These are phyloP conservation scores for Distichodus sexfasciatus DNA, from an alignment of 2,797 vertebrate genomes.

Conservation along the genomic window DNA sequence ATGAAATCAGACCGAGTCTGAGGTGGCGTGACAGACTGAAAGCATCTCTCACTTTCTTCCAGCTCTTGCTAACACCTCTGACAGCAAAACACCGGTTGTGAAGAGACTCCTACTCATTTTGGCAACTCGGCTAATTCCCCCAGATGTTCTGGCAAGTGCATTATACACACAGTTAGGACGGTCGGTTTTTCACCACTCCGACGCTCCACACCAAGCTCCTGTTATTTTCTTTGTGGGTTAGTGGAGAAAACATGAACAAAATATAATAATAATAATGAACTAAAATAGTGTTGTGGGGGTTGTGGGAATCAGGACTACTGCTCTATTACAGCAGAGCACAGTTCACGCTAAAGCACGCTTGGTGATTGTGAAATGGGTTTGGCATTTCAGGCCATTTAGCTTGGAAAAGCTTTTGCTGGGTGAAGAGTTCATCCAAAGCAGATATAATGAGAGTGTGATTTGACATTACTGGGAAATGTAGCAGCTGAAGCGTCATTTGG, in stretches of 20 bases:
- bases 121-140: constrained; percentile 16
- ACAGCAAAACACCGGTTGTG: constrained; percentile 18
- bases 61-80: constrained; percentile 2
- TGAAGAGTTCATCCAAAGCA: constrained; percentile 23
- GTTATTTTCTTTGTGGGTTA: constrained; percentile 4
- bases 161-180: too few relatives aligned
- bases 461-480: constrained; percentile 18
- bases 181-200: not conserved
- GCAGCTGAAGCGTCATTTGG: constrained; percentile 9
- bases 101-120: constrained; percentile 31
- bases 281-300: too few relatives aligned
- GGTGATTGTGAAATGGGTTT: constrained; percentile 29
- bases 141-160: constrained; percentile 37
- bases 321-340: not conserved
- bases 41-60: constrained; percentile 22
- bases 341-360: constrained; percentile 23
- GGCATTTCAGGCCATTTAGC: too few relatives aligned
- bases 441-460: constrained; percentile 36
- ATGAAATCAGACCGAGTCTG: not conserved
- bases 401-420: not conserved
- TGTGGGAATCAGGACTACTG: too few relatives aligned
- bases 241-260: not conserved
- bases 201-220: constrained; percentile 5
- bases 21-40: not conserved
- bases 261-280: not conserved